Percentiles rank a stretch among this genome's conserved stretches.
Evolutionary conservation across 2,113 vertebrate species (phyloP).

Genomic region (Parus major): DNA sequence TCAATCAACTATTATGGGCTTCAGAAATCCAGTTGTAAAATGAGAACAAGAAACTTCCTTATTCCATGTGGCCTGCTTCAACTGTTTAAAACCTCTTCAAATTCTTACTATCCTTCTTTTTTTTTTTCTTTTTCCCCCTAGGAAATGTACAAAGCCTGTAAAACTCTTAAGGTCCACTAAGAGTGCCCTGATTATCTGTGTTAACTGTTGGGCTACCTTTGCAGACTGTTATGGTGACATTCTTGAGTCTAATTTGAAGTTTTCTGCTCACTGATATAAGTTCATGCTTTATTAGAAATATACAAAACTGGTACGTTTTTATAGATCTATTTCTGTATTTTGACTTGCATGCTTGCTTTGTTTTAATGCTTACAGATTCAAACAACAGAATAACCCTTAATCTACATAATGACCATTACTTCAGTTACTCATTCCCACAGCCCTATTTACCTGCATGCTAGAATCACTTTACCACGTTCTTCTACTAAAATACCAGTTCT

Average conservation of each 20-base stretch:
- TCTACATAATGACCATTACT: neutral
- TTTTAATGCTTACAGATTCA: neutral
- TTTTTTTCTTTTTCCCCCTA: neutral
- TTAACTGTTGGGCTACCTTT: neutral
- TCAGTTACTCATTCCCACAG: neutral
- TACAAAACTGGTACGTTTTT: neutral
- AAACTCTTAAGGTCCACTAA: neutral
- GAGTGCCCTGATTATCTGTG: neutral
- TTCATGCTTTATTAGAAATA: neutral
- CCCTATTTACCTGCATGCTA: neutral
- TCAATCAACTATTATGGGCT: neutral
- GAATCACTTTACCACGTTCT: neutral
- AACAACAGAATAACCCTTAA: neutral
- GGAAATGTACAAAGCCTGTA: neutral
- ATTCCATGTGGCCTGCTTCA: neutral
- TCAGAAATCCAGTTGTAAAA: neutral
- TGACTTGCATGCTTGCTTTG: neutral
- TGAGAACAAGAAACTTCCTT: neutral
- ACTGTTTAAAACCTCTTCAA: neutral
- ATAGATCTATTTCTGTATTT: neutral
- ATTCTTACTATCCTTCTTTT: neutral
- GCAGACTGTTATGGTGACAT: neutral
- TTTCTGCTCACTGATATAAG: neutral
- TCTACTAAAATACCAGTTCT: neutral
- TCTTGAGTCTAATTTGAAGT: neutral